Percentiles rank a stretch among this genome's conserved stretches.
phyloP scores from a whole-genome alignment of 1,140 invertebrate species.

The Scaptomyza montana region DNA sequence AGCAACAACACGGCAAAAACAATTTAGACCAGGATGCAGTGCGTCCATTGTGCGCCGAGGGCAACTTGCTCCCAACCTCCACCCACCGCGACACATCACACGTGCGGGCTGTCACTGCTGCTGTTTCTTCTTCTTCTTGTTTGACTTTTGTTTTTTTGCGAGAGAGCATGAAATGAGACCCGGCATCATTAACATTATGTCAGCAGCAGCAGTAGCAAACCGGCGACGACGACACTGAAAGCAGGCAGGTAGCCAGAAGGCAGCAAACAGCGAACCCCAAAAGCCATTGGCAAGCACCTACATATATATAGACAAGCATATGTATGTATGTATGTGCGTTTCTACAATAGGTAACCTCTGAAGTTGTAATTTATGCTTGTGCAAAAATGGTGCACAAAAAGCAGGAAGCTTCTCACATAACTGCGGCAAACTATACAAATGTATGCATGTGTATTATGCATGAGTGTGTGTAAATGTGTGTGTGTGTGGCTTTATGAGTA shows the following conservation, averaged over 20 bases:
- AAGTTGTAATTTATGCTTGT: conserved; percentile 79
- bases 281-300: conserved; percentile 15
- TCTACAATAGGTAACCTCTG: conserved; percentile 54
- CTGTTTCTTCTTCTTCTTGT: conserved; percentile 15
- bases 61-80: neutral
- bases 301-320: neutral
- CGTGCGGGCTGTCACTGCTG: conserved; percentile 15
- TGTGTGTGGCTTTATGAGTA: conserved; percentile 5
- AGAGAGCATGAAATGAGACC: conserved; percentile 71
- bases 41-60: conserved; percentile 38
- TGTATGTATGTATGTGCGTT: neutral
- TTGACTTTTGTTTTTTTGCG: conserved; percentile 72
- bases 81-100: conserved; percentile 5
- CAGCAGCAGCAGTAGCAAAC: conserved; percentile 44
- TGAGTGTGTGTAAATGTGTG: neutral
- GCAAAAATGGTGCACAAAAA: conserved; percentile 72
- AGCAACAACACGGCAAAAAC: conserved; percentile 39
- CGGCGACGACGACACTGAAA: conserved; percentile 63
- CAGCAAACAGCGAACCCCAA: conserved; percentile 21
- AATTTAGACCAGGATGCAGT: conserved; percentile 55
- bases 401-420: conserved; percentile 56
- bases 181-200: conserved; percentile 80
- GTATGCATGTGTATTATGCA: conserved; percentile 2
- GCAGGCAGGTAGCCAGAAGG: conserved; percentile 16
- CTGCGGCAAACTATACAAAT: conserved; percentile 33